Evolutionary conservation across 2,113 vertebrate genomes (phyloP).

Genomic region (Peromyscus leucopus): DNA sequence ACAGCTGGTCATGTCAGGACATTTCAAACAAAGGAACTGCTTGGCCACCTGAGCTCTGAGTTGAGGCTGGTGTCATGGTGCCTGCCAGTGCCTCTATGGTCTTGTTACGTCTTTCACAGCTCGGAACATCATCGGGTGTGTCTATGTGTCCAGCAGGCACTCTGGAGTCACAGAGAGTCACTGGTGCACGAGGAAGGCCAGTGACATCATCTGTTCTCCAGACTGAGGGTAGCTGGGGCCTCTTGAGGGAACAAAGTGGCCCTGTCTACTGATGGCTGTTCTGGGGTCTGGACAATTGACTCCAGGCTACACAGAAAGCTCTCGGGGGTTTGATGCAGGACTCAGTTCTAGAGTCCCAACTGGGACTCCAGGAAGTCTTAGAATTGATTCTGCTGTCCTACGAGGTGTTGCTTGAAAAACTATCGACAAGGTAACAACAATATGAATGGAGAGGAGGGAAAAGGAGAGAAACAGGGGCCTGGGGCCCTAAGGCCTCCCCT

Average conservation of each 20-base stretch:
- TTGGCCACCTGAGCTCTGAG: neutral
- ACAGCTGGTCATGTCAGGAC: neutral
- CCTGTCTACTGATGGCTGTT: accelerated
- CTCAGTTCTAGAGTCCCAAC: neutral
- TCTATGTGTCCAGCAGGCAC: accelerated
- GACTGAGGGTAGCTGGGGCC: neutral
- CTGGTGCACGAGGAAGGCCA: neutral
- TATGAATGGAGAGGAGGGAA: neutral
- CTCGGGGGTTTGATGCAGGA: neutral
- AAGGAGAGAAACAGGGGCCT: accelerated
- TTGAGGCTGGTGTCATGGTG: too few species aligned
- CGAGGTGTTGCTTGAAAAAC: neutral
- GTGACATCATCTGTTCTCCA: neutral
- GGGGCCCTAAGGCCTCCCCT: accelerated
- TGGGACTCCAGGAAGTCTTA: neutral
- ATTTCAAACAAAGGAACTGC: neutral
- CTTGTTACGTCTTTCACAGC: neutral
- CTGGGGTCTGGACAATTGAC: neutral
- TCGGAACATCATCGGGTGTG: neutral
- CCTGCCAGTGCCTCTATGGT: accelerated
- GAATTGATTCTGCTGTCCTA: neutral
- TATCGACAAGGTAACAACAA: accelerated
- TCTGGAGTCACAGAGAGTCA: neutral
- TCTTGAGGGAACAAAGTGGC: neutral
- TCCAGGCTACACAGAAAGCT: neutral